Base-by-base conservation (phyloP, 2,113 vertebrate species). In the Larimichthys polyactis region DNA sequence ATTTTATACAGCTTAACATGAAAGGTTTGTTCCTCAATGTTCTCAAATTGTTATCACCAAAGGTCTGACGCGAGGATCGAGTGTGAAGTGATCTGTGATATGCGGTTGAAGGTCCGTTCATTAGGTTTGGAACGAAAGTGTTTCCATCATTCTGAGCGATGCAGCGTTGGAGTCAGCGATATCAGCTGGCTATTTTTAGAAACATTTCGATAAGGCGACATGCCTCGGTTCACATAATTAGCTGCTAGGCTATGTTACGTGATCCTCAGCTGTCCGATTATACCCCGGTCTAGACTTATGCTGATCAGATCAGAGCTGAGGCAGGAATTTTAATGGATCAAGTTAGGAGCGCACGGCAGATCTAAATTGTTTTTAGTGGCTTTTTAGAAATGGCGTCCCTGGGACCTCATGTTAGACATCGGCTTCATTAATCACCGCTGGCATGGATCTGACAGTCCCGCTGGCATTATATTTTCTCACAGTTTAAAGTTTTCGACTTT, bases 141-240 rank as follows among this genome's bases (percentile, higher is more conserved):
- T 86, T 85, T 89, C 81, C 82, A 77, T 87, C 81, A 62, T 89
- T 78, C 22, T 19, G 64, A 79, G 82, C 27, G 62, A 75, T 12
- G 75, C 75, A 58, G 81, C 79, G 29, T 46, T 46, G 82, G 80
- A 84, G 73, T 32, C 62, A 5, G 46, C 16, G 51, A 40, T 92
- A 92, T 82, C 87, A 74, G 87, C 67, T 0, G 24, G 72, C 79
- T 91, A 91, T 92, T 93, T 92, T 88, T 90, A 86, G 91, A 75
- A 75, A 29, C 63, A 2, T 83, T 91, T 78, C 11, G 91, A 94
- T 94, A 94, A 93, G 91, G 82, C 54, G 74, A 73, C 89, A 89
- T 90, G 91, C 88, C 91, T 90, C 63, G 65, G 81, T 90, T 91
- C 87, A 84, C 90, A 89, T 94, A 92, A 93, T 93, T 91, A 92